These are phyloP conservation scores for Pomatorhinus ruficollis DNA, from an alignment of 2,113 vertebrate species.

Conservation along the genomic window DNA sequence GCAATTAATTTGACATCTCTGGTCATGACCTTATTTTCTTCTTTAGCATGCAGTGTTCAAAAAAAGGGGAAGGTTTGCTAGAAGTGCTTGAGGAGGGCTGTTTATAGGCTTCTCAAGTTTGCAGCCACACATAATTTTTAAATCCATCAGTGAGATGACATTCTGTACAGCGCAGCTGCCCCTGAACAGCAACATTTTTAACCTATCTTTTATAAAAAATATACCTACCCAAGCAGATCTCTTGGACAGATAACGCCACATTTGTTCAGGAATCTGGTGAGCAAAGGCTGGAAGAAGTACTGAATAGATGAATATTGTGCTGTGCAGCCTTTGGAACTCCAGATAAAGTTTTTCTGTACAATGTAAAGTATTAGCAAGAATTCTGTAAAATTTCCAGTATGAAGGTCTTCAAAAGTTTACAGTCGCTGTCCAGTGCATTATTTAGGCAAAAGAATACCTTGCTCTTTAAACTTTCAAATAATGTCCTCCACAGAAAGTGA, in stretches of 20 bases:
- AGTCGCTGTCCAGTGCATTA: not conserved
- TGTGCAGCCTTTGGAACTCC: not conserved
- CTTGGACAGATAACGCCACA: not conserved
- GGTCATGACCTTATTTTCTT: constrained; percentile 11
- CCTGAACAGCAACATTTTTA: not conserved
- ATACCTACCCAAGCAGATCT: not conserved
- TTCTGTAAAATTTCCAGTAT: not conserved
- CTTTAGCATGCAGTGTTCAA: not conserved
- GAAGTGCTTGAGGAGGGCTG: not conserved
- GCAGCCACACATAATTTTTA: not conserved
- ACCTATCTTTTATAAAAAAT: not conserved
- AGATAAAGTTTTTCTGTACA: not conserved
- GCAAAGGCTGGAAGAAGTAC: not conserved
- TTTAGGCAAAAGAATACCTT: not conserved
- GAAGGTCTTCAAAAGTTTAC: not conserved
- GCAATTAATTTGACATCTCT: constrained; percentile 20
- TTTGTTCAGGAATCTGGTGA: not conserved
- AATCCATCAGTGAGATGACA: not conserved
- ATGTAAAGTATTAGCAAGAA: not conserved
- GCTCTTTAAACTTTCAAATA: not conserved
- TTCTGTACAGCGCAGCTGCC: not conserved
- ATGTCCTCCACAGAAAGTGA: not conserved
- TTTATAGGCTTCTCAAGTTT: not conserved
- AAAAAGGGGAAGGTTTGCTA: not conserved
- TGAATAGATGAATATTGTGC: not conserved